These are phyloP conservation scores for Cossypha polioptera DNA, from an alignment of 2,797 vertebrate genomes.

Conservation along the genomic window DNA sequence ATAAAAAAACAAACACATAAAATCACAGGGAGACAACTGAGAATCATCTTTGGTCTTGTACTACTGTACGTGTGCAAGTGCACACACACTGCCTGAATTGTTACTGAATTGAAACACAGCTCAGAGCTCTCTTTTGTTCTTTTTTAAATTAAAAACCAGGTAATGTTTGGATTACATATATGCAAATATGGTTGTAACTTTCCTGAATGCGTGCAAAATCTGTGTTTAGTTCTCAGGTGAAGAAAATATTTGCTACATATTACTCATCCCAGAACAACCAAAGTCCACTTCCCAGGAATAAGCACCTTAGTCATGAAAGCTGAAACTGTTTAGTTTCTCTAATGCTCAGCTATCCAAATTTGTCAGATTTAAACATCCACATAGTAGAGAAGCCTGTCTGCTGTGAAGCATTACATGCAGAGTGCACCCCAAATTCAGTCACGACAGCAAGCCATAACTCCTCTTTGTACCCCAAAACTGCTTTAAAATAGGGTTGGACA, in stretches of 20 bases:
- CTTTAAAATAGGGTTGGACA: not conserved
- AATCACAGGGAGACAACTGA: not conserved
- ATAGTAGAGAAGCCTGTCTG: not conserved
- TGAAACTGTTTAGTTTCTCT: not conserved
- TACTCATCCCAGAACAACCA: not conserved
- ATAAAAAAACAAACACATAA: not conserved
- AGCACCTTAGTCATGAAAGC: not conserved
- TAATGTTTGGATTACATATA: accelerated
- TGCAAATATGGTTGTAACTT: not conserved
- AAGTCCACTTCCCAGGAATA: not conserved
- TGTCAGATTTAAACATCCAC: not conserved
- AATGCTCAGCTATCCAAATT: not conserved
- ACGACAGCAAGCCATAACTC: not conserved
- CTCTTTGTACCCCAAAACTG: not conserved
- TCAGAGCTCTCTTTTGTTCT: not conserved
- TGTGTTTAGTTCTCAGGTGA: not conserved
- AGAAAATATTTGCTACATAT: not conserved
- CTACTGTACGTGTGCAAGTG: too few relatives aligned
- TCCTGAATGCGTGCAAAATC: not conserved
- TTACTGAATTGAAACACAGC: not conserved
- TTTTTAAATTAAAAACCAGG: not conserved
- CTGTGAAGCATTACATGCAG: not conserved
- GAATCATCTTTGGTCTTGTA: not conserved
- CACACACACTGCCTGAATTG: not conserved
- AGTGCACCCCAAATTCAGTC: not conserved